A percentile compares a stretch with the other conserved stretches of the same genome.
These are phyloP conservation scores for Macropus fuliginosus DNA, from an alignment of 2,797 vertebrate genomes.

Conservation along the genomic window DNA sequence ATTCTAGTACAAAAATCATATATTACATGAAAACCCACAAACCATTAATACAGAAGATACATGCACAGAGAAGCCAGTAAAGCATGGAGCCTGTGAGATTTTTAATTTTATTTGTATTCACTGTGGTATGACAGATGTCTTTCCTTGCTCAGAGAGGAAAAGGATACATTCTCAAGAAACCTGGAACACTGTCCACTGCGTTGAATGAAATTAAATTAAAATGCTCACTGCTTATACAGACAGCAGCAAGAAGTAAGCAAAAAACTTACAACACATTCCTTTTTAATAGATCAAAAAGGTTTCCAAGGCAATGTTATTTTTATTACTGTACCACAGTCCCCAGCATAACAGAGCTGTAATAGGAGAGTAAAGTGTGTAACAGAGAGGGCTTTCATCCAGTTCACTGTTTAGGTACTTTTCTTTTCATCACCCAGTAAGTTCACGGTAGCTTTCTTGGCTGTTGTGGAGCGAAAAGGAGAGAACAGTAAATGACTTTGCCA, in stretches of 20 bases:
- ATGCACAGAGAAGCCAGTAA: conserved; percentile 71
- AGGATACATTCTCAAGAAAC: conserved; percentile 77
- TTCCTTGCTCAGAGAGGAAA: conserved; percentile 74
- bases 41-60: conserved; percentile 56
- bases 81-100: conserved; percentile 74
- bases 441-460: conserved; percentile 95
- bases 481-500: conserved; percentile 46
- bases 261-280: conserved; percentile 80
- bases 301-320: conserved; percentile 85
- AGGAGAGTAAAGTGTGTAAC: conserved; percentile 65
- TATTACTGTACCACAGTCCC: conserved; percentile 78
- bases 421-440: conserved; percentile 97
- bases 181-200: conserved; percentile 79
- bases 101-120: conserved; percentile 79
- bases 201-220: conserved; percentile 84
- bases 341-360: conserved; percentile 75
- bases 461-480: conserved; percentile 67
- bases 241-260: conserved; percentile 80
- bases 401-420: conserved; percentile 89
- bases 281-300: conserved; percentile 83
- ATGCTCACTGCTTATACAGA: conserved; percentile 78
- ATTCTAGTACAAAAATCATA: conserved; percentile 43
- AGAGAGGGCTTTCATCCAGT: conserved; percentile 36
- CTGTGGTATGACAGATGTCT: conserved; percentile 71
- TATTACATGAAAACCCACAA: conserved; percentile 53